Base-by-base conservation (phyloP, 2,113 vertebrate genomes). In the Rhipidura dahli region DNA sequence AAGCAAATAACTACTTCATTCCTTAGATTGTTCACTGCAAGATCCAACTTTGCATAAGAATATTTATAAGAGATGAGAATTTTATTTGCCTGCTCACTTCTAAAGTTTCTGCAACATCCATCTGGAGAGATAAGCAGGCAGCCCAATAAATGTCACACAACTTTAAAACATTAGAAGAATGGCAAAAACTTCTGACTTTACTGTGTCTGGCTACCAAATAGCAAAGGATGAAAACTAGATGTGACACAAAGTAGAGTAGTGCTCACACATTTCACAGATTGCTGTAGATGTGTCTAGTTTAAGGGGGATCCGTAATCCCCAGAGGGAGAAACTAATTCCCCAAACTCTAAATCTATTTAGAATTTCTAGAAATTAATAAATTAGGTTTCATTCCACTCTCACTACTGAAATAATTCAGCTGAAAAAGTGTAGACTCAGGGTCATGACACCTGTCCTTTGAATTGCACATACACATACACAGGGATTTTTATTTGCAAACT, bases 21-120 rank as follows among this genome's bases (percentile, higher is more conserved):
- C 90, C 60, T 93, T 69, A 64, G 75, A 93, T 51, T 90, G 88
- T 76, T 95, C 87, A 39, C 95, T 2, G 6, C 24, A 92, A 96
- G 86, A 87, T 88, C 82, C 84, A 90, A 57, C 78, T 97, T 91
- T 76, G 78, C 80, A 95, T 9, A 3, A 93, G 95, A 96, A 94
- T 95, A 94, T 96, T 97, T 97, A 88, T 83, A 96, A 83, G 57
- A 94, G 78, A 95, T 59, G 76, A 92, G 95, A 93, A 94, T 93
- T 93, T 93, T 94, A 96, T 97, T 93, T 95, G 95, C 96, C 92
- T 96, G 70, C 64, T 95, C 12, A 16, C 66, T 93, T 94, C 88
- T 94, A 96, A 93, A 84, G 91, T 96, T 95, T 91, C 87, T 91
- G 87, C 80, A 95, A 90, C 87, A 94, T 94, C 87, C 94, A 95